Conservation (phyloP, 2,113 vertebrate genomes). For the Platichthys stellatus region DNA sequence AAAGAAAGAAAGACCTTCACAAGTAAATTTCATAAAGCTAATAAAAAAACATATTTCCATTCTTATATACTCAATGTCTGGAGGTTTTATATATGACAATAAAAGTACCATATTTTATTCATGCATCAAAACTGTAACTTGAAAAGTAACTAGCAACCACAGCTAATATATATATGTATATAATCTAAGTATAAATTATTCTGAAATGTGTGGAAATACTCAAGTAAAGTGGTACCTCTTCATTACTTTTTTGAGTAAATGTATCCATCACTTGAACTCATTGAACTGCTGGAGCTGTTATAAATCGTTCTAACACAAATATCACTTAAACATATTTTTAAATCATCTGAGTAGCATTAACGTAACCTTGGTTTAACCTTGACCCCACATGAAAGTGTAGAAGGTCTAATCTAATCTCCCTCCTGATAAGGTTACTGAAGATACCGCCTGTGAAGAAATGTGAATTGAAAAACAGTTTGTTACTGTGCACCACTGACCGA, state of each 20-base stretch:
- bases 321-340: background rate
- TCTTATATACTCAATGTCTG: no score
- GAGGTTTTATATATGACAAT: background rate
- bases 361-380: constrained; percentile 41
- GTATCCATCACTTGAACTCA: background rate
- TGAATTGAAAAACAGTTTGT: constrained; percentile 5
- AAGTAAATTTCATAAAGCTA: no score
- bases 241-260: no score
- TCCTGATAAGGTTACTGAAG: constrained; percentile 10
- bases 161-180: no score
- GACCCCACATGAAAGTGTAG: constrained; percentile 19
- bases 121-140: no score
- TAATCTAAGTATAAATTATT: no score
- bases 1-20: no score
- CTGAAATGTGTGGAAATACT: no score
- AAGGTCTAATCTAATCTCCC: constrained; percentile 44
- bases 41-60: background rate
- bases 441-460: constrained; percentile 15
- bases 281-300: background rate
- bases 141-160: no score
- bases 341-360: background rate
- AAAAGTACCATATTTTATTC: background rate
- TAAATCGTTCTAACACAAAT: background rate
- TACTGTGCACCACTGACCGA: constrained; percentile 14
- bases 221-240: no score